Percentiles rank a stretch among this genome's conserved stretches.
phyloP scores from a whole-genome alignment of 2,888 invertebrate species.

The Mesorhabditis spiculigera region DNA sequence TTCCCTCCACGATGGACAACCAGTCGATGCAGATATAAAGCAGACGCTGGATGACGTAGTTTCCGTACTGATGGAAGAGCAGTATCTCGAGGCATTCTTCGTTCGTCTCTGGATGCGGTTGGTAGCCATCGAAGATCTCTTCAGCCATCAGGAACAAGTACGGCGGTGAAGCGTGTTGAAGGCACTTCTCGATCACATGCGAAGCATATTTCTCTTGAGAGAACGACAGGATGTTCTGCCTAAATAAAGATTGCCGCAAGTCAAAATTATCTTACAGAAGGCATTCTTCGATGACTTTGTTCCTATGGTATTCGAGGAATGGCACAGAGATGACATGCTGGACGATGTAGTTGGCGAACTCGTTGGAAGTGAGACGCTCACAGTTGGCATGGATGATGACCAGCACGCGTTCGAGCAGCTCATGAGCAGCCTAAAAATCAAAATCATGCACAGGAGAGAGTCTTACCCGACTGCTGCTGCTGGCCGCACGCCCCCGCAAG shows the following conservation, averaged over 20 bases:
- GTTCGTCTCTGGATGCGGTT: slow-evolving; percentile 34
- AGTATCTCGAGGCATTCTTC: slow-evolving; percentile 43
- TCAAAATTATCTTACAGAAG: slow-evolving; percentile 31
- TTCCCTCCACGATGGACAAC: slow-evolving; percentile 17
- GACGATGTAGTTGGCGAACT: slow-evolving; percentile 52
- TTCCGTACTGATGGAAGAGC: slow-evolving; percentile 52
- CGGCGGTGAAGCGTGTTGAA: slow-evolving; percentile 27
- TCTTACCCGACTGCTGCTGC: slow-evolving; percentile 9
- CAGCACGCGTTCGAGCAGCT: slow-evolving; percentile 19
- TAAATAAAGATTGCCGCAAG: slow-evolving; percentile 13
- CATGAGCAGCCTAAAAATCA: slow-evolving; percentile 5
- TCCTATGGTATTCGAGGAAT: slow-evolving; percentile 28
- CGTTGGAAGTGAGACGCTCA: slow-evolving; percentile 29
- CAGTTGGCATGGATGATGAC: slow-evolving; percentile 20
- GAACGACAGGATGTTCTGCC: slow-evolving; percentile 41
- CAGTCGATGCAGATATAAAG: slow-evolving; percentile 31
- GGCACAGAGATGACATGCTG: slow-evolving; percentile 39
- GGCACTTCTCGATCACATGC: slow-evolving; percentile 49
- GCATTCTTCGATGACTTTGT: slow-evolving; percentile 36
- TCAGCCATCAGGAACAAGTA: slow-evolving; percentile 37
- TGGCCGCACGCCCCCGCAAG: slow-evolving; percentile 13
- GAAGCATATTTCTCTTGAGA: slow-evolving; percentile 51
- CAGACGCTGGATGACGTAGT: slow-evolving; percentile 52
- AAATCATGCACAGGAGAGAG: not conserved
- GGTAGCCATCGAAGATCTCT: slow-evolving; percentile 46